Percentiles rank a stretch among this genome's conserved stretches.
Evolutionary conservation across 2,888 invertebrate species (phyloP).

Genomic region (Notocelia uddmanniana): DNA sequence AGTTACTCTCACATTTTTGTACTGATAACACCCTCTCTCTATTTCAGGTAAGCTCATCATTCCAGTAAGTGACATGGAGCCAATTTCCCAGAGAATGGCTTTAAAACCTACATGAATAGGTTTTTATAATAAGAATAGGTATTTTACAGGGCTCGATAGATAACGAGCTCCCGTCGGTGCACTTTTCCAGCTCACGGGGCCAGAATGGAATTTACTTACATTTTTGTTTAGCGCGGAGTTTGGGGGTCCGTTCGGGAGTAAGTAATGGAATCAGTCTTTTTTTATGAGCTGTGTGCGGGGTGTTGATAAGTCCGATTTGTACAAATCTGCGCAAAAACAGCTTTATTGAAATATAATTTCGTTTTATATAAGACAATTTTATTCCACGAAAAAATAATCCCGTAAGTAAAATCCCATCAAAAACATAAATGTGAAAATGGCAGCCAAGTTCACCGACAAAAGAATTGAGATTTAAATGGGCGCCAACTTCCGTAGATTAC

Average conservation of each 20-base stretch:
- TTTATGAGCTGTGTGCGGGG: not conserved
- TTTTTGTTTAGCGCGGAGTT: constrained; percentile 50
- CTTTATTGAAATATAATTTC: no score
- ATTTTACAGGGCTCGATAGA: constrained; percentile 43
- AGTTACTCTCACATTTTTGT: constrained; percentile 1
- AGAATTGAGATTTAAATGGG: no score
- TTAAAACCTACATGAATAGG: constrained; percentile 28
- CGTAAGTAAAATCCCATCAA: no score
- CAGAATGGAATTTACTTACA: constrained; percentile 71
- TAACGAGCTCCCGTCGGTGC: constrained; percentile 52
- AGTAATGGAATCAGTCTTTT: constrained; percentile 18
- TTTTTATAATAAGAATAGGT: constrained; percentile 32
- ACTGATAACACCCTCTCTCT: constrained; percentile 27
- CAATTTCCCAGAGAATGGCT: constrained; percentile 37
- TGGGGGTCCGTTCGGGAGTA: constrained; percentile 26
- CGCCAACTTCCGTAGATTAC: no score
- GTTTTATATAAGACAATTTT: no score
- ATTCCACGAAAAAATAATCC: no score
- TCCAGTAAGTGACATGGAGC: constrained; percentile 38
- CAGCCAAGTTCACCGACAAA: no score
- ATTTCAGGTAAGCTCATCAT: constrained; percentile 36
- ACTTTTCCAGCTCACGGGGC: constrained; percentile 69
- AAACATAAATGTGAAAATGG: no score
- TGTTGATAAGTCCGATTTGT: not conserved
- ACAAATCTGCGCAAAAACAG: no score